Conservation (phyloP, 2,797 vertebrate species). For the Cynodonichthys magdalenae region DNA sequence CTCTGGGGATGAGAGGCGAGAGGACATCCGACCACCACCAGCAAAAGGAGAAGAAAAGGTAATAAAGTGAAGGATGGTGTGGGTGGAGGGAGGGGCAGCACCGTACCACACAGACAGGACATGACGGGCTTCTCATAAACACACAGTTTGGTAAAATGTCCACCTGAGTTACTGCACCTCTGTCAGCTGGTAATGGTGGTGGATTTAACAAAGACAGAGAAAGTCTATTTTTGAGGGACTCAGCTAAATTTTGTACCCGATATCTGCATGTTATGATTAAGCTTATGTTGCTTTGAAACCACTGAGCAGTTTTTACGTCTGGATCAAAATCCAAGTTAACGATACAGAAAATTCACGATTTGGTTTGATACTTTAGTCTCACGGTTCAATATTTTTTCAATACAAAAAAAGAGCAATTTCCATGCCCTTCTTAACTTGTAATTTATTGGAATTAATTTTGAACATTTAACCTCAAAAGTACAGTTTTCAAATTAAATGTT, state of each 20-base stretch:
- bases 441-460: no score
- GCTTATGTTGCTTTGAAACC: background rate
- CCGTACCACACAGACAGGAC: constrained; percentile 25
- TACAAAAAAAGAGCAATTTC: no score
- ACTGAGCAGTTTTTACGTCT: background rate
- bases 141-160: constrained; percentile 17
- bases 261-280: background rate
- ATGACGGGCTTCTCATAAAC: constrained; percentile 34
- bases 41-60: constrained; percentile 39
- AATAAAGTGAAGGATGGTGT: constrained; percentile 41
- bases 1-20: constrained; percentile 70
- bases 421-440: no score
- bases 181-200: constrained; percentile 2
- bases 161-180: constrained; percentile 1
- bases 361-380: no score
- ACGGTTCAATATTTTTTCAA: no score
- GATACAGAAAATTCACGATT: no score
- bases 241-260: background rate
- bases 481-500: no score
- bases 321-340: background rate
- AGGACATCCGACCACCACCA: constrained; percentile 61
- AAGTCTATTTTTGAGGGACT: background rate
- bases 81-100: constrained; percentile 43
- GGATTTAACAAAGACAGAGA: background rate
- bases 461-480: no score